Evolutionary conservation across 2,888 invertebrate species (phyloP).

Genomic region (Laspeyria flexula): DNA sequence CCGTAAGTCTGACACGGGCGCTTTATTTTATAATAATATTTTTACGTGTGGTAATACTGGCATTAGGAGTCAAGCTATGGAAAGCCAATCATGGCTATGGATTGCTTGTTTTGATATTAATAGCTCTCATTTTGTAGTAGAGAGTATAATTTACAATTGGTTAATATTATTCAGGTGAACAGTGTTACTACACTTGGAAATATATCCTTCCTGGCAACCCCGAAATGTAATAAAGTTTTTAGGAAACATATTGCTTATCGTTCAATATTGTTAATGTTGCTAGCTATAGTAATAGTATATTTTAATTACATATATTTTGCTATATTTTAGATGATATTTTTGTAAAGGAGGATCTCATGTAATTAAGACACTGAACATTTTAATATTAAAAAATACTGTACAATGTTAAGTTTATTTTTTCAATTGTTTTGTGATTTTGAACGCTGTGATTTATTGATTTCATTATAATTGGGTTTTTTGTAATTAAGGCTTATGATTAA

Average conservation of each 20-base stretch:
- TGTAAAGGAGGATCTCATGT: constrained; percentile 71
- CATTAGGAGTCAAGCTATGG: not conserved
- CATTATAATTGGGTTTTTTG: constrained; percentile 47
- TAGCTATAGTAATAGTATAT: constrained; percentile 73
- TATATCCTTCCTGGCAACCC: constrained; percentile 62
- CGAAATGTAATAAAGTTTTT: constrained; percentile 58
- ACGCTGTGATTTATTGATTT: constrained; percentile 76
- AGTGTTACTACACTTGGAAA: constrained; percentile 27
- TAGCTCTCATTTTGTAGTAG: no score
- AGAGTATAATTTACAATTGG: not conserved
- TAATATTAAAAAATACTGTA: constrained; percentile 32
- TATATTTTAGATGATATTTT: constrained; percentile 76
- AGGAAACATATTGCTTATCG: constrained; percentile 79
- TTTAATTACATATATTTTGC: constrained; percentile 72
- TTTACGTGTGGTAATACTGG: constrained; percentile 27
- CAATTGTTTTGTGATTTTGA: constrained; percentile 62
- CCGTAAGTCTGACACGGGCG: constrained; percentile 57
- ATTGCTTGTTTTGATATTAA: no score
- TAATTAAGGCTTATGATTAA: constrained; percentile 48
- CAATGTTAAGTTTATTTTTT: constrained; percentile 41
- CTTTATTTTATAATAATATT: constrained; percentile 52
- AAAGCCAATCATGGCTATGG: no score
- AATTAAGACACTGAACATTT: constrained; percentile 56
- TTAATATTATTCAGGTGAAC: not conserved
- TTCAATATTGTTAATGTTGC: constrained; percentile 80